phyloP scores from a whole-genome alignment of 2,888 invertebrate species.

The Stomorhina lunata region DNA sequence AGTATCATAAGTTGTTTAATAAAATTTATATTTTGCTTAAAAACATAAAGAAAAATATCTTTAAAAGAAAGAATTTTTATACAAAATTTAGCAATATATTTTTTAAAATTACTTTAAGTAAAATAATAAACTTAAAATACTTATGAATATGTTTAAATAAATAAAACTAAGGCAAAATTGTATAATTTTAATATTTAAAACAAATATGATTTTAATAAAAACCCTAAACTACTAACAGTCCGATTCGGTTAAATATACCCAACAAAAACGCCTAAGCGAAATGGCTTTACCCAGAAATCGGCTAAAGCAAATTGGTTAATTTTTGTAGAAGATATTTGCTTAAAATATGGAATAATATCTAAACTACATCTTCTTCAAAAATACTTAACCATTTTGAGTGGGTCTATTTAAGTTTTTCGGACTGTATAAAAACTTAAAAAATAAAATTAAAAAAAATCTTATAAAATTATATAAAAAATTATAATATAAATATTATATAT shows the following conservation, averaged over 20 bases:
- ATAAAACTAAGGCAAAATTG: not conserved
- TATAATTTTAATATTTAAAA: not conserved
- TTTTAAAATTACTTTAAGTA: constrained; percentile 40
- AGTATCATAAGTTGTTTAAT: too few species aligned
- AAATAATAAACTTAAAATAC: constrained; percentile 11
- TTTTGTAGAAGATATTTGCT: too few species aligned
- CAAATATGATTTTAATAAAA: not conserved
- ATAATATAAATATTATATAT: constrained; percentile 50
- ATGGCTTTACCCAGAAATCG: too few species aligned
- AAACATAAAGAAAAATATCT: not conserved
- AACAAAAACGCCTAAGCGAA: too few species aligned
- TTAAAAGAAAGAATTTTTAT: not conserved
- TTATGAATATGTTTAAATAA: constrained; percentile 36
- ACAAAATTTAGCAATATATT: constrained; percentile 53
- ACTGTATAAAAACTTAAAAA: constrained; percentile 5
- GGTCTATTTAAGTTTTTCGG: too few species aligned
- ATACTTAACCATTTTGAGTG: too few species aligned
- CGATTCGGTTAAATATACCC: too few species aligned
- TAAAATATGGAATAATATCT: too few species aligned
- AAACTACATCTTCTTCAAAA: too few species aligned
- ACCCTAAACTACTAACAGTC: not conserved
- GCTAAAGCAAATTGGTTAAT: too few species aligned
- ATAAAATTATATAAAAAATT: constrained; percentile 13
- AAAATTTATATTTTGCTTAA: not conserved
- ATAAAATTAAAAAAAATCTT: not conserved